Percentiles rank a stretch among this genome's conserved stretches.
phyloP scores from a whole-genome alignment of 2,113 vertebrate species.

The Nyctibius bracteatus region DNA sequence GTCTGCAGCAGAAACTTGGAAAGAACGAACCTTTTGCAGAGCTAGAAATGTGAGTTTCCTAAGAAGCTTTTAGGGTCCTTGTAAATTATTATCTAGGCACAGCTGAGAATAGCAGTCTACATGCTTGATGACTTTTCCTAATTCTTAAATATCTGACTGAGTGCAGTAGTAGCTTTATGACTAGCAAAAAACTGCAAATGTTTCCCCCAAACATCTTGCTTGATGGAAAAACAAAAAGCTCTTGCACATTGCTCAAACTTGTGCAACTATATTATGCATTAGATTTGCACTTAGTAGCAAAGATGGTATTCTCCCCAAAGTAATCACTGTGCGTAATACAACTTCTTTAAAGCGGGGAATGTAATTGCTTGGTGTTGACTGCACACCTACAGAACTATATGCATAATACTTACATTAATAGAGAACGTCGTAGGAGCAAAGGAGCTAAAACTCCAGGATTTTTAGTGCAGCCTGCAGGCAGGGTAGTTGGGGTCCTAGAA shows the following conservation, averaged over 20 bases:
- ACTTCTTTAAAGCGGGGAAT: neutral
- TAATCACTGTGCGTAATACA: neutral
- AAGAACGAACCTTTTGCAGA: neutral
- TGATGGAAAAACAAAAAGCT: conserved; percentile 20
- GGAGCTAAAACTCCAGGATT: neutral
- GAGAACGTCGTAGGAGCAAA: neutral
- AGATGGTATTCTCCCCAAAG: neutral
- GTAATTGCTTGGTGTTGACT: neutral
- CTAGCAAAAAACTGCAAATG: neutral
- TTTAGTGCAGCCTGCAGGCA: neutral
- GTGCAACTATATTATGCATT: neutral
- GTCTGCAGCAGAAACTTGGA: neutral
- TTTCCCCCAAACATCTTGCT: neutral
- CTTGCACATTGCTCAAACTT: neutral
- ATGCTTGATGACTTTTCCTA: neutral
- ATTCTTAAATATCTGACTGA: neutral
- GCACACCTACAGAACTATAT: neutral
- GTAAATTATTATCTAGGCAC: neutral
- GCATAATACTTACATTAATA: neutral
- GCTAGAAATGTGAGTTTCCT: neutral
- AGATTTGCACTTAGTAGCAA: neutral
- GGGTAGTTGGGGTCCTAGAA: neutral
- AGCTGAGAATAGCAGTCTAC: neutral
- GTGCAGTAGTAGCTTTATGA: neutral
- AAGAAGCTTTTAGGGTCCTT: neutral